phyloP scores from a whole-genome alignment of 23 tunicate genomes.

The Aplidium turbinatum region DNA sequence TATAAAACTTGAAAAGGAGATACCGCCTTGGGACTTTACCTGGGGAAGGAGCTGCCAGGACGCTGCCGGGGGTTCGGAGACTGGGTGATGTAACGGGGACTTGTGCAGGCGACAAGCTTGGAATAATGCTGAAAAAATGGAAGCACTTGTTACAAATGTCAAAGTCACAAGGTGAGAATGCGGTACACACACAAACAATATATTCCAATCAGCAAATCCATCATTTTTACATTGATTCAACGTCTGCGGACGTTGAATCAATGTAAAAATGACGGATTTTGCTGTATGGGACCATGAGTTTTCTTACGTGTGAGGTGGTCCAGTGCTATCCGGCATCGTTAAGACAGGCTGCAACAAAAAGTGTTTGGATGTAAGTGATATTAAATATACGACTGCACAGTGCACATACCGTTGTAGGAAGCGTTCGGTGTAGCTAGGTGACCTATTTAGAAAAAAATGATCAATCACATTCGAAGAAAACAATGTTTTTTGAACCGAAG shows the following conservation, averaged over 20 bases:
- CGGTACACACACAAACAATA: not conserved
- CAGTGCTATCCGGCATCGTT: constrained; percentile 81
- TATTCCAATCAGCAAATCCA: too few relatives aligned
- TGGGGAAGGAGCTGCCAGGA: constrained; percentile 76
- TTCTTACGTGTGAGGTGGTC: constrained; percentile 40
- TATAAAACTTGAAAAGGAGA: too few relatives aligned
- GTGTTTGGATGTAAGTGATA: not conserved
- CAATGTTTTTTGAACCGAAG: too few relatives aligned
- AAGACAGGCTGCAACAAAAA: constrained; percentile 50
- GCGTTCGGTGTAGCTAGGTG: too few relatives aligned
- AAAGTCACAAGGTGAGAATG: not conserved
- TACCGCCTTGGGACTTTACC: too few relatives aligned
- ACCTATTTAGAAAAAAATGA: too few relatives aligned
- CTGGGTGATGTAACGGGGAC: constrained; percentile 60
- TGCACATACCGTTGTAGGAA: too few relatives aligned
- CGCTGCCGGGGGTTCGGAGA: constrained; percentile 79
- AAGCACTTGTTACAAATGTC: not conserved
- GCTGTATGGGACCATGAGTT: too few relatives aligned
- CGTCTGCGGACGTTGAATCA: too few relatives aligned
- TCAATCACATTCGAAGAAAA: too few relatives aligned
- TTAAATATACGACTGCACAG: not conserved
- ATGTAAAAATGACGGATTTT: too few relatives aligned
- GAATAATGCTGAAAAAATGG: constrained; percentile 57
- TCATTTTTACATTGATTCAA: too few relatives aligned
- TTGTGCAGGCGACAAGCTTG: constrained; percentile 80